A percentile compares a stretch with the other conserved stretches of the same genome.
phyloP scores from a whole-genome alignment of 2,797 vertebrate genomes.

The Neomorphus geoffroyi region DNA sequence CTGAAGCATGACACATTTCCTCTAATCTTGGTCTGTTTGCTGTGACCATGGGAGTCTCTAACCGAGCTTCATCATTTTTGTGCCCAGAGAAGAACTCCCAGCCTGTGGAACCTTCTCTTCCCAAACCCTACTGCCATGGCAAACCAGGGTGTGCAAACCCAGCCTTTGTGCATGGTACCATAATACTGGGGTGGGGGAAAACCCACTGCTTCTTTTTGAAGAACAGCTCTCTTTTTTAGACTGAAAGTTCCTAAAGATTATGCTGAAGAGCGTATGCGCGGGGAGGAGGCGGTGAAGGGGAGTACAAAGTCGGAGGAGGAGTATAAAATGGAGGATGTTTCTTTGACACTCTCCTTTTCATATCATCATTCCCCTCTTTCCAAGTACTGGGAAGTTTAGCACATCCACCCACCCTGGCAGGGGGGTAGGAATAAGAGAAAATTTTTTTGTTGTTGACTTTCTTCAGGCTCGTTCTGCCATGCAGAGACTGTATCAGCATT shows the following conservation, averaged over 20 bases:
- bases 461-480: background rate
- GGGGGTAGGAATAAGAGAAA: background rate
- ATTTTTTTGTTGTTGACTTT: background rate
- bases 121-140: background rate
- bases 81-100: background rate
- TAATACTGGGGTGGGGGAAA: background rate
- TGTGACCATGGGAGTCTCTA: background rate
- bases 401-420: background rate
- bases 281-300: background rate
- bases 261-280: fast-evolving
- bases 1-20: background rate
- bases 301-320: background rate
- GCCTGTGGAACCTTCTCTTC: background rate
- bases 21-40: background rate
- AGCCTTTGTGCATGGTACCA: background rate
- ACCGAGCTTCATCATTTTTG: background rate
- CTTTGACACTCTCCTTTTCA: conserved; percentile 17
- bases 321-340: conserved; percentile 1
- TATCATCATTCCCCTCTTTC: background rate
- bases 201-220: background rate
- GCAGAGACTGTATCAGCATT: background rate
- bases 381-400: background rate
- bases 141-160: background rate
- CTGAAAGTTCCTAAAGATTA: background rate
- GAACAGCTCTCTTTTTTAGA: background rate